Evolutionary conservation across 2,888 invertebrate species (phyloP).

Genomic region (Xanthostigma xanthostigma): DNA sequence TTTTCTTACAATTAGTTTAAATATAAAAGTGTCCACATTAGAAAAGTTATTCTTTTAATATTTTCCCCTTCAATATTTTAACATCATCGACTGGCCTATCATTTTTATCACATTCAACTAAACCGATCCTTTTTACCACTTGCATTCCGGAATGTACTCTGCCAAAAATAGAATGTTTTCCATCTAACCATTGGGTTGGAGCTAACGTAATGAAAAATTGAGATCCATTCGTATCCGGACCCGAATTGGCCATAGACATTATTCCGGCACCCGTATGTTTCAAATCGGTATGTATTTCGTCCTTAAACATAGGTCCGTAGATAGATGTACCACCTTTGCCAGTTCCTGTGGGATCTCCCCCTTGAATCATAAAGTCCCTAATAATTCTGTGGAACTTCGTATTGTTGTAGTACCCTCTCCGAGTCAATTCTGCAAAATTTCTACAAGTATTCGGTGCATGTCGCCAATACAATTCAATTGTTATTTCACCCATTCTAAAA

Average conservation of each 20-base stretch:
- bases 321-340: slow-evolving; percentile 94
- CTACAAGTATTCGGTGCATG: slow-evolving; percentile 95
- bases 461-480: slow-evolving; percentile 94
- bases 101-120: slow-evolving; percentile 85
- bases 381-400: slow-evolving; percentile 95
- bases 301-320: slow-evolving; percentile 87
- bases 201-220: slow-evolving; percentile 97
- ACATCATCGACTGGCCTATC: slow-evolving; percentile 85
- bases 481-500: slow-evolving; percentile 81
- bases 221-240: slow-evolving; percentile 91
- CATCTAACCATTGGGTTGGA: slow-evolving; percentile 95
- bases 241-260: slow-evolving; percentile 96
- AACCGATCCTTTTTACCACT: slow-evolving; percentile 80
- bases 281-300: slow-evolving; percentile 86
- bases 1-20: too few relatives aligned
- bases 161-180: slow-evolving; percentile 95
- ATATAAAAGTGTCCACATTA: too few relatives aligned
- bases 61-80: slow-evolving; percentile 48
- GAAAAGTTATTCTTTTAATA: slow-evolving; percentile 26
- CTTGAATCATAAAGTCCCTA: slow-evolving; percentile 85
- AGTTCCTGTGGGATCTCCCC: slow-evolving; percentile 94
- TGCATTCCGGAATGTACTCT: slow-evolving; percentile 77
- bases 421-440: slow-evolving; percentile 89
- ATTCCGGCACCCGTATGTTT: slow-evolving; percentile 90
- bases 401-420: slow-evolving; percentile 91